Evolutionary conservation across 2,113 vertebrate genomes (phyloP), one percentile per base, ranked within the genome.

Genomic region (Hippocampus mohnikei): DNA sequence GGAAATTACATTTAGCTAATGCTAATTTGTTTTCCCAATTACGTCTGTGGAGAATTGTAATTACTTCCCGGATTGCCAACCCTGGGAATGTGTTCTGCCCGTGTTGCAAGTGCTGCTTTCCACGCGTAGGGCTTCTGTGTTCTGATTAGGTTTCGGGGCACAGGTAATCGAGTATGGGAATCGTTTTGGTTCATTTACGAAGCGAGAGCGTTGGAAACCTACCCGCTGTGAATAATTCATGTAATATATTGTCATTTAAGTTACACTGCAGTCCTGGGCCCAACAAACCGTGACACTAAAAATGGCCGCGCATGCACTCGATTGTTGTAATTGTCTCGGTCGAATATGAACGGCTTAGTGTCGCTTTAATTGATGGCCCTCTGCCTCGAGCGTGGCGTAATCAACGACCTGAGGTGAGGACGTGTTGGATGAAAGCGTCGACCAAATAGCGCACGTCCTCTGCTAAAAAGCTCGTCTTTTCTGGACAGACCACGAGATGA

Each of bases 401-500:
- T 40, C 33, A 40, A 62, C 33, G 5, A 62, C 15, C 6, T 20
- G 18, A 62, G 60, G 20, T 62, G 60, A 11, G 52, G 10, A 23
- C 21, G 21, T 23, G 52, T 71, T 71, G 20, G 73, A 76, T 76
- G 27, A 37, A 78, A 77, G 67, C 23, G 1, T 59, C 62, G 21
- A 9, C 21, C 52, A 1, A 53, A n/a, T 53, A 53, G 46, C 46
- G 18, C 5, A 18, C 46, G 15, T n/a, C 52, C 8, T 21, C 8
- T n/a, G 52, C 52, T 6, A 53, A n/a, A 20, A 53, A n/a, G 7
- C 20, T 21, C 9, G 33, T 62, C 33, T 41, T 75, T 81, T 82
- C 79, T 81, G 72, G 68, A 60, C 73, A 76, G 70, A 69, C 83
- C 79, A 66, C 66, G 76, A 85, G 62, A 80, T 65, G 74, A 61